Evolutionary conservation across 2,888 invertebrate genomes (phyloP).

Genomic region (Acholoe squamosa): DNA sequence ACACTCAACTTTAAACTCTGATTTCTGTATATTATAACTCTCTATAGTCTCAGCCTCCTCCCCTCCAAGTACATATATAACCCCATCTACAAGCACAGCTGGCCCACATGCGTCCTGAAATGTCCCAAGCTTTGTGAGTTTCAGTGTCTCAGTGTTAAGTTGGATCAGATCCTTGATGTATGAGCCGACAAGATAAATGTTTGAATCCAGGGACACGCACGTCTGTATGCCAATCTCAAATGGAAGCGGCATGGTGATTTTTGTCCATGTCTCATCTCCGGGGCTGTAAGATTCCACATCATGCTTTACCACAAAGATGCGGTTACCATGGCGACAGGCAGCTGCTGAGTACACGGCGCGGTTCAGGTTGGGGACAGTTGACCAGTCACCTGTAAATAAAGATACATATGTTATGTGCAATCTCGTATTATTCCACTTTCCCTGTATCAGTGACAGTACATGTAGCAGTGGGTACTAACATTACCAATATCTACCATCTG

Average conservation of each 20-base stretch:
- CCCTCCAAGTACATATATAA: conserved; percentile 35
- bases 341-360: conserved; percentile 61
- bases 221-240: conserved; percentile 61
- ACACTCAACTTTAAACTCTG: conserved; percentile 6
- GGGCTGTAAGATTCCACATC: conserved; percentile 43
- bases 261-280: conserved; percentile 41
- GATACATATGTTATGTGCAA: not conserved
- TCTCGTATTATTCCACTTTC: not conserved
- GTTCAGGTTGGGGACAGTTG: conserved; percentile 36
- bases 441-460: not conserved
- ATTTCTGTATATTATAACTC: not conserved
- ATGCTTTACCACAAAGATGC: conserved; percentile 56
- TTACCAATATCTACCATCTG: too few relatives aligned
- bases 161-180: conserved; percentile 57
- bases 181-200: conserved; percentile 58
- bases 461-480: too few relatives aligned
- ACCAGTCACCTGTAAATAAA: conserved; percentile 48
- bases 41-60: conserved; percentile 27
- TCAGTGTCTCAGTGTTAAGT: conserved; percentile 29
- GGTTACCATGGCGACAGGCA: conserved; percentile 31
- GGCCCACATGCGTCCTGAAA: conserved; percentile 56
- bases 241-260: conserved; percentile 50
- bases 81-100: not conserved
- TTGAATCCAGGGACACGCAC: not conserved
- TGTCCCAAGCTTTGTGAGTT: conserved; percentile 43